A percentile compares a stretch with the other conserved stretches of the same genome.
These are phyloP conservation scores for Sylvilagus bachmani DNA, from an alignment of 2,113 vertebrate species.

Conservation along the genomic window DNA sequence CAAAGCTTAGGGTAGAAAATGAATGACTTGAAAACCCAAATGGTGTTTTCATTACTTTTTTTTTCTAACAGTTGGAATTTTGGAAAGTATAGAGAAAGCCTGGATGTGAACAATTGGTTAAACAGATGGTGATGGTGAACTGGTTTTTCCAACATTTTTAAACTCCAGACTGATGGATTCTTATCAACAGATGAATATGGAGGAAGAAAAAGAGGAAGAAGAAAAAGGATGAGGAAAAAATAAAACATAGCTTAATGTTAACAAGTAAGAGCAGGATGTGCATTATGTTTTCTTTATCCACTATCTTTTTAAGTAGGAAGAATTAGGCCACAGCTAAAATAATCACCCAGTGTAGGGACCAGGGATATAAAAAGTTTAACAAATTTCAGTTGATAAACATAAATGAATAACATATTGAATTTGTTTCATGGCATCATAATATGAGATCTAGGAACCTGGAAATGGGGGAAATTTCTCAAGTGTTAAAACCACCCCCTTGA, in stretches of 20 bases:
- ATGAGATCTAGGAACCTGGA: not conserved
- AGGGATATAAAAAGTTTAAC: not conserved
- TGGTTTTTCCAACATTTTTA: slow-evolving; percentile 68
- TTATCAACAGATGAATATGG: not conserved
- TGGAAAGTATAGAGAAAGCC: slow-evolving; percentile 43
- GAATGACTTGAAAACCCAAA: slow-evolving; percentile 62
- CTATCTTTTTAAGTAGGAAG: not conserved
- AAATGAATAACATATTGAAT: slow-evolving; percentile 27
- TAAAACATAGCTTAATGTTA: not conserved
- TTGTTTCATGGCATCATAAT: not conserved
- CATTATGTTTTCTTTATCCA: not conserved
- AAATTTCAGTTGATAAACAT: slow-evolving; percentile 29
- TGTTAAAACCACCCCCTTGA: not conserved
- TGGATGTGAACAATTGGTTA: slow-evolving; percentile 56
- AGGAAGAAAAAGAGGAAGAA: not conserved
- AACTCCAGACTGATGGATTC: slow-evolving; percentile 48
- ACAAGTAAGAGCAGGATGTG: not conserved
- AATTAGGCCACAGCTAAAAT: not conserved
- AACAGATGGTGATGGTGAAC: slow-evolving; percentile 63
- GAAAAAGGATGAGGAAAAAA: not conserved
- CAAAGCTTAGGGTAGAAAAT: slow-evolving; percentile 22
- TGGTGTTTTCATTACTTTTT: slow-evolving; percentile 65
- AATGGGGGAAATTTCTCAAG: slow-evolving; percentile 15
- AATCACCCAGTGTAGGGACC: not conserved
- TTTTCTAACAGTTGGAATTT: slow-evolving; percentile 60